These are phyloP conservation scores for Coccyzus lansbergi DNA, from an alignment of 2,797 vertebrate genomes.

Conservation along the genomic window DNA sequence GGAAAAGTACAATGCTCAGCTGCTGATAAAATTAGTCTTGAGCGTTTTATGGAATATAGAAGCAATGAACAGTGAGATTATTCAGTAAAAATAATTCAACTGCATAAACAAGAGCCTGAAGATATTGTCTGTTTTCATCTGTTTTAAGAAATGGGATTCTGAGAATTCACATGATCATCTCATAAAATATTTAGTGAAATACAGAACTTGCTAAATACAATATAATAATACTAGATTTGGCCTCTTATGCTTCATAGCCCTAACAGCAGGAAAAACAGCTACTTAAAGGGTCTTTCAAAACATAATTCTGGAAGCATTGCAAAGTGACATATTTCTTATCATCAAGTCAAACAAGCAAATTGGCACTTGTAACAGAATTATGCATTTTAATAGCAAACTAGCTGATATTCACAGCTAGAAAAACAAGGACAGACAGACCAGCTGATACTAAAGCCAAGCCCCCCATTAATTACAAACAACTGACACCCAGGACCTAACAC, in stretches of 20 bases:
- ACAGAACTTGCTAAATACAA: background rate
- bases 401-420: background rate
- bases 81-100: background rate
- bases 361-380: background rate
- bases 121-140: background rate
- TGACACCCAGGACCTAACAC: background rate
- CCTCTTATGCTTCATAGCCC: background rate
- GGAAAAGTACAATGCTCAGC: background rate
- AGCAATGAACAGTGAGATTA: background rate
- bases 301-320: background rate
- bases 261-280: background rate
- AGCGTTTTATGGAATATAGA: background rate
- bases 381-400: background rate
- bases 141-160: background rate
- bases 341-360: background rate
- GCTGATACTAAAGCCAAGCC: background rate
- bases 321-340: background rate
- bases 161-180: background rate
- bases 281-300: background rate
- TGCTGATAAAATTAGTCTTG: background rate
- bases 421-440: slow-evolving; percentile 1
- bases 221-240: background rate
- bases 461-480: background rate
- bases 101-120: background rate
- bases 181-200: background rate